Evolutionary conservation across 2,888 invertebrate species (phyloP).

Genomic region (Punctoribates punctum): DNA sequence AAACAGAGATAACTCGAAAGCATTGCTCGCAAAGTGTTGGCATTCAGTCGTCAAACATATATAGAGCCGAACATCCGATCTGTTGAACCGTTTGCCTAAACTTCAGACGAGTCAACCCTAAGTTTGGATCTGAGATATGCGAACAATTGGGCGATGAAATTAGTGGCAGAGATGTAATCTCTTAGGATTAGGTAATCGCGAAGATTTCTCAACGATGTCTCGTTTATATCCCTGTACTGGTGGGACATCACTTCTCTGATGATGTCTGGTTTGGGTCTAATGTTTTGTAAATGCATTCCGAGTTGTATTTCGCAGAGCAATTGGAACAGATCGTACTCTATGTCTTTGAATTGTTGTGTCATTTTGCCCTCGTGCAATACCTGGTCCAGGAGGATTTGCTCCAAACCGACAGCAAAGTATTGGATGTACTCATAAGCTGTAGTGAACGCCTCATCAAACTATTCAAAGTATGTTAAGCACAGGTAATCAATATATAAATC

Average conservation of each 20-base stretch:
- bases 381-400: slow-evolving; percentile 64
- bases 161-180: slow-evolving; percentile 63
- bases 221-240: slow-evolving; percentile 52
- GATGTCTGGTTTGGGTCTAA: slow-evolving; percentile 56
- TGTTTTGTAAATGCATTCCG: slow-evolving; percentile 58
- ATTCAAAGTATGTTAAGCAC: slow-evolving; percentile 3
- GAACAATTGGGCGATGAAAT: slow-evolving; percentile 59
- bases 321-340: slow-evolving; percentile 61
- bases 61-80: neutral
- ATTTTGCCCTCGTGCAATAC: slow-evolving; percentile 58
- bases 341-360: slow-evolving; percentile 59
- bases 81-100: neutral
- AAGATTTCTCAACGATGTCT: slow-evolving; percentile 56
- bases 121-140: slow-evolving; percentile 42
- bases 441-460: slow-evolving; percentile 54
- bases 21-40: slow-evolving; percentile 25
- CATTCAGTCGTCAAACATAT: neutral
- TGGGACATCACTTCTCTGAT: slow-evolving; percentile 53
- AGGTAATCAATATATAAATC: neutral
- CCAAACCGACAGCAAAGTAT: slow-evolving; percentile 66
- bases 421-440: slow-evolving; percentile 66
- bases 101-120: neutral
- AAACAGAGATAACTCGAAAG: slow-evolving; percentile 1
- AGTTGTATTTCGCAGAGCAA: slow-evolving; percentile 68
- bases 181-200: slow-evolving; percentile 64